phyloP scores from a whole-genome alignment of 2,797 vertebrate species.

The Microtus obscurus region DNA sequence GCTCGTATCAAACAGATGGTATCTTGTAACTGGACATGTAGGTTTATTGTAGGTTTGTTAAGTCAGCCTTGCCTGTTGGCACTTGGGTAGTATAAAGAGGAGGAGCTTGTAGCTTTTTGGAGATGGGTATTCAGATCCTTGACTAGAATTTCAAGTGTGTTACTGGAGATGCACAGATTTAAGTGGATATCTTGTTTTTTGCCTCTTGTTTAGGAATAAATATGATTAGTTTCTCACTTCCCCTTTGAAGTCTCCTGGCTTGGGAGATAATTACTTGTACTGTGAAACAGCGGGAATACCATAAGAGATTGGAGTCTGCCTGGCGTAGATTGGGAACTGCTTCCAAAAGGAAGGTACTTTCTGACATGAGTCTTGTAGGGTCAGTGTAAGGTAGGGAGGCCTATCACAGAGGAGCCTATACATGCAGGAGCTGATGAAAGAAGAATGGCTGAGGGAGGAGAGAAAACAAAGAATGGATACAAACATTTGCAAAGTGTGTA shows the following conservation, averaged over 20 bases:
- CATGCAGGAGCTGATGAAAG: conserved; percentile 7
- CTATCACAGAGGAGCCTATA: not conserved
- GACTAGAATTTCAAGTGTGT: not conserved
- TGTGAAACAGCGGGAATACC: not conserved
- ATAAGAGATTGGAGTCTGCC: conserved; percentile 46
- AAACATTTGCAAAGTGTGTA: conserved; percentile 1
- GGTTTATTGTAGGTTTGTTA: conserved; percentile 23
- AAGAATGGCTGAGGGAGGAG: not conserved
- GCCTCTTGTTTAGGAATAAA: not conserved
- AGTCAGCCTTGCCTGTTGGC: not conserved
- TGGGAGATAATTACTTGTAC: conserved; percentile 42
- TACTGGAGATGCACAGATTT: not conserved
- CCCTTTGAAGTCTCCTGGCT: conserved; percentile 14
- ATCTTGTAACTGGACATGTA: conserved; percentile 32
- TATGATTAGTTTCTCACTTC: conserved; percentile 49
- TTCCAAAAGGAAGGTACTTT: conserved; percentile 61
- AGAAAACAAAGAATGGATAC: not conserved
- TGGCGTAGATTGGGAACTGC: conserved; percentile 30
- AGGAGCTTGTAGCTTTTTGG: not conserved
- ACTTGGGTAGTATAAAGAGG: not conserved
- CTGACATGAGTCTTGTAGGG: conserved; percentile 16
- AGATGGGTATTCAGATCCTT: not conserved
- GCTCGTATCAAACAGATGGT: conserved; percentile 50
- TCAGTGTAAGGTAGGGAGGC: not conserved
- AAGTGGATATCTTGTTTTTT: conserved; percentile 48